phyloP scores from a whole-genome alignment of 2,888 invertebrate species.

The Gnatocerus cornutus region DNA sequence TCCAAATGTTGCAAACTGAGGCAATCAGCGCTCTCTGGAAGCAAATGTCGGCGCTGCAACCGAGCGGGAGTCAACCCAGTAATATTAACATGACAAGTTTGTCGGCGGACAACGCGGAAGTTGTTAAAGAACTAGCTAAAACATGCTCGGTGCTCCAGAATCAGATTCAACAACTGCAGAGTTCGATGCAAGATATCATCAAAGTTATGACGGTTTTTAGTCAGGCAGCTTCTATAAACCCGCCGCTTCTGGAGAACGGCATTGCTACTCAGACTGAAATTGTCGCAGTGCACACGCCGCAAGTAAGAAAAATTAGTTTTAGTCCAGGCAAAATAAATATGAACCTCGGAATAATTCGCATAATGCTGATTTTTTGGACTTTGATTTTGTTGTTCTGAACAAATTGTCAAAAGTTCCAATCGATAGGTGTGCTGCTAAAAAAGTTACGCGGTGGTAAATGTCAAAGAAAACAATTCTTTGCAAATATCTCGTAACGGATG shows the following conservation, averaged over 20 bases:
- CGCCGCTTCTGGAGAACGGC: constrained; percentile 69
- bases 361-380: too few species aligned
- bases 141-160: constrained; percentile 83
- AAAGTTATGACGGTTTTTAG: constrained; percentile 78
- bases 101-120: constrained; percentile 74
- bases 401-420: too few species aligned
- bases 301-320: constrained; percentile 70
- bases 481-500: too few species aligned
- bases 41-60: constrained; percentile 83
- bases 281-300: constrained; percentile 84
- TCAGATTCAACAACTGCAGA: constrained; percentile 87
- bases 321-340: too few species aligned
- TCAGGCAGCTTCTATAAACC: constrained; percentile 63
- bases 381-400: too few species aligned
- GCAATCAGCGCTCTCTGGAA: constrained; percentile 93
- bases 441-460: too few species aligned
- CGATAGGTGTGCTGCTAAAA: too few species aligned
- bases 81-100: constrained; percentile 62
- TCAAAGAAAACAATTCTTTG: too few species aligned
- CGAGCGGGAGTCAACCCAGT: constrained; percentile 59
- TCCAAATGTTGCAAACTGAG: constrained; percentile 91
- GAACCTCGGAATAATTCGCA: too few species aligned
- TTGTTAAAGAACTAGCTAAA: constrained; percentile 82
- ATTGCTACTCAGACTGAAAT: constrained; percentile 87
- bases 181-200: constrained; percentile 85